A percentile compares a stretch with the other conserved stretches of the same genome.
phyloP scores from a whole-genome alignment of 1,140 invertebrate species.

The Ganaspis sp. region DNA sequence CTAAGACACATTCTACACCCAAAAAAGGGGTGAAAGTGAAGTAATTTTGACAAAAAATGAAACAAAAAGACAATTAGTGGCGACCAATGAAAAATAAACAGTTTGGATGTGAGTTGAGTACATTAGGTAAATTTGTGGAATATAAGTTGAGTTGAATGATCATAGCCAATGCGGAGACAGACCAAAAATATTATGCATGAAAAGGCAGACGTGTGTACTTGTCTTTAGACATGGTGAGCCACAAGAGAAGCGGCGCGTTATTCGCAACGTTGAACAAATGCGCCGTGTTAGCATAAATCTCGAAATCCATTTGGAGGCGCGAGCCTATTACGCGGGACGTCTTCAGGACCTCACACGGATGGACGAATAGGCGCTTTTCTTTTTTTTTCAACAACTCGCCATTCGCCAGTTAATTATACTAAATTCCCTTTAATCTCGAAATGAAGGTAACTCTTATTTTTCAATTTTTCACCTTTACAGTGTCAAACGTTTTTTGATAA shows the following conservation, averaged over 20 bases:
- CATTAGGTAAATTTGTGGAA: no score
- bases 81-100: no score
- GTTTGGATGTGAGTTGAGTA: no score
- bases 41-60: no score
- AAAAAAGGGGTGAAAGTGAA: no score
- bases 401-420: slow-evolving; percentile 73
- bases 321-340: slow-evolving; percentile 71
- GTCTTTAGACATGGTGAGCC: slow-evolving; percentile 56
- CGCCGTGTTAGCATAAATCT: slow-evolving; percentile 76
- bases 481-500: no score
- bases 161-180: slow-evolving; percentile 33
- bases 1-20: no score
- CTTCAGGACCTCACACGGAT: slow-evolving; percentile 51
- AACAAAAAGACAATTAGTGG: slow-evolving; percentile 56
- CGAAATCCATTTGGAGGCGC: slow-evolving; percentile 75
- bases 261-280: slow-evolving; percentile 69
- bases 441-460: slow-evolving; percentile 67
- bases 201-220: slow-evolving; percentile 48
- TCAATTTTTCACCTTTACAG: slow-evolving; percentile 59
- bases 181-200: slow-evolving; percentile 53
- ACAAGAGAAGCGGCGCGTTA: slow-evolving; percentile 52
- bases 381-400: slow-evolving; percentile 54
- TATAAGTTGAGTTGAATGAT: no score
- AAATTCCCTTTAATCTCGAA: slow-evolving; percentile 62
- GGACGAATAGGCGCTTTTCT: slow-evolving; percentile 46